Percentiles rank a stretch among this genome's conserved stretches.
Conservation (phyloP, 1,140 invertebrate genomes). For the Aporrectodea caliginosa region DNA sequence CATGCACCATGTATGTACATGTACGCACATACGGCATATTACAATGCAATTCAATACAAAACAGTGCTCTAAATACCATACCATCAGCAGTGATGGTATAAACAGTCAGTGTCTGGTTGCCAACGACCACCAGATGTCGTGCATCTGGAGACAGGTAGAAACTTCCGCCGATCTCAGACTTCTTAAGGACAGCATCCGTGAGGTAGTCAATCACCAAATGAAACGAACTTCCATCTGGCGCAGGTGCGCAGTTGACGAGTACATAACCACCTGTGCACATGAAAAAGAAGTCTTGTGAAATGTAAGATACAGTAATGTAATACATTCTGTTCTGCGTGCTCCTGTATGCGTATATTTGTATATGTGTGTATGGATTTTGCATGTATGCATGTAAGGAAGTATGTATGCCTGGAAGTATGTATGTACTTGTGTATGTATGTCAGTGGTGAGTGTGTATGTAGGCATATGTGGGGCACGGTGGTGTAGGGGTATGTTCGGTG, state of each 20-base stretch:
- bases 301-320: background rate
- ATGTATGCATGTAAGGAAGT: too few relatives aligned
- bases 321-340: too few relatives aligned
- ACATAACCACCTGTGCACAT: conserved; percentile 61
- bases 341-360: too few relatives aligned
- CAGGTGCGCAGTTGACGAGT: conserved; percentile 15
- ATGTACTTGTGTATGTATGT: too few relatives aligned
- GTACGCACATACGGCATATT: too few relatives aligned
- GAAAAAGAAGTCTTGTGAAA: background rate
- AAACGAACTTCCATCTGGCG: conserved; percentile 18
- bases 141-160: conserved; percentile 72
- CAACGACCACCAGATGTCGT: conserved; percentile 67
- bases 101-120: conserved; percentile 68
- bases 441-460: too few relatives aligned
- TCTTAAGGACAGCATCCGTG: conserved; percentile 70
- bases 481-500: too few relatives aligned
- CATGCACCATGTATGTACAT: too few relatives aligned
- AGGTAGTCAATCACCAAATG: conserved; percentile 73
- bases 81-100: conserved; percentile 64
- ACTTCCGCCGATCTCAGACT: conserved; percentile 63
- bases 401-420: too few relatives aligned
- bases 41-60: too few relatives aligned
- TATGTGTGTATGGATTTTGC: too few relatives aligned
- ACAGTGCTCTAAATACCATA: conserved; percentile 33
- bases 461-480: too few relatives aligned